A percentile compares a stretch with the other conserved stretches of the same genome.
These are phyloP conservation scores for Alosa alosa DNA, from an alignment of 2,113 vertebrate genomes.

Conservation along the genomic window DNA sequence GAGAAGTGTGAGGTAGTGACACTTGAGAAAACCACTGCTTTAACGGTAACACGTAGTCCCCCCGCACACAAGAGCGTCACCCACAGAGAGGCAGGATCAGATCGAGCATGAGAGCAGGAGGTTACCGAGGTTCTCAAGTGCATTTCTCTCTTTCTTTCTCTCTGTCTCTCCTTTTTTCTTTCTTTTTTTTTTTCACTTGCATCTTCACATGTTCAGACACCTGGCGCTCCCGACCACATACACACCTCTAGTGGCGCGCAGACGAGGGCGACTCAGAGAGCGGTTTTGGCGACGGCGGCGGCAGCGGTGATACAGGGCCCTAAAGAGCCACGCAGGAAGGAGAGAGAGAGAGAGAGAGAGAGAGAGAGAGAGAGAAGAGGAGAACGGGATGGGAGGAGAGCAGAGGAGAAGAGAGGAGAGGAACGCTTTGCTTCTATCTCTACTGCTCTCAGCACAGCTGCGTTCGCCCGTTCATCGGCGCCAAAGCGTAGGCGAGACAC, in stretches of 20 bases:
- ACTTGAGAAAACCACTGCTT: conserved; percentile 53
- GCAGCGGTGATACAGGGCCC: conserved; percentile 53
- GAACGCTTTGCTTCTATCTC: conserved; percentile 61
- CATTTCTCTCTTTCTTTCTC: conserved; percentile 34
- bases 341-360: conserved; percentile 43
- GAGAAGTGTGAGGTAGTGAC: background rate
- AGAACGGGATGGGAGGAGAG: background rate
- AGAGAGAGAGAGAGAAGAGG: background rate
- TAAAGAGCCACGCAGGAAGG: conserved; percentile 74
- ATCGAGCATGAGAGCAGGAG: conserved; percentile 68
- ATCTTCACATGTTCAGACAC: conserved; percentile 29
- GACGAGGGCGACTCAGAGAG: conserved; percentile 31
- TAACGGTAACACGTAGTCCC: conserved; percentile 62
- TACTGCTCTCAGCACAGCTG: conserved; percentile 52
- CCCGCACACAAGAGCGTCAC: conserved; percentile 46
- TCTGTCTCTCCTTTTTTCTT: background rate
- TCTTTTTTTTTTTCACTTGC: background rate
- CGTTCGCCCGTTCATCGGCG: conserved; percentile 49
- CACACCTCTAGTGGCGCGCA: conserved; percentile 33
- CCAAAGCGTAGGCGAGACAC: conserved; percentile 70
- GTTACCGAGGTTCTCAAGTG: conserved; percentile 69
- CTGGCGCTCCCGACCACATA: conserved; percentile 51
- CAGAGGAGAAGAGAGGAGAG: background rate
- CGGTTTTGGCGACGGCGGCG: conserved; percentile 34
- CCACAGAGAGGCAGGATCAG: conserved; percentile 49